Evolutionary conservation across 2,113 vertebrate species (phyloP), one percentile per base, ranked within the genome.

Genomic region (Poecilia latipinna): DNA sequence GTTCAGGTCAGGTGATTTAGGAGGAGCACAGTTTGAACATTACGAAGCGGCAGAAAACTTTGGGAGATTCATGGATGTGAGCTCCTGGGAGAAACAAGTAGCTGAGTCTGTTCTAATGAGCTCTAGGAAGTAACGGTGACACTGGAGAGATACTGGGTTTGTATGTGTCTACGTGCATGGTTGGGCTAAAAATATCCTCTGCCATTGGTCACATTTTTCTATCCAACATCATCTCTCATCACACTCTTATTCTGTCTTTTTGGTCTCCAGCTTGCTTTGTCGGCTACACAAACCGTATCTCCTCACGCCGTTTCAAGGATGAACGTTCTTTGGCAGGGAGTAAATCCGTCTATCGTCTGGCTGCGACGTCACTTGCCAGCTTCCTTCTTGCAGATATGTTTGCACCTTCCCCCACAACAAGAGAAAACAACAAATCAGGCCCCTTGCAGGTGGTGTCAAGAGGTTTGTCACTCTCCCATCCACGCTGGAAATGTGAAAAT

Each of bases 1-100:
- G 81, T 70, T 79, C 67, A 75, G 74, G 69, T 79, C 54, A 73
- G 72, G 62, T 79, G 86, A 89, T 87, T 74, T 82, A 78, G 82
- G 77, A 54, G 71, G 31, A 75, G 61, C 37, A 66, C 1, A 67
- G 85, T 77, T 78, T 78, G 66, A 82, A 82, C 78, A 85, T 79
- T 70, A 70, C 44, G 33, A 72, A 79, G 74, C 33, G 19, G 42
- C 37, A 5, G 11, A 51, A 68, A 72, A 70, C 74, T 88, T 85
- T 81, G 70, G 76, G 74, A 80, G 84, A 83, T 86, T 74, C 42
- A 28, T 44, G 71, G 77, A 77, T 82, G 82, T 82, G 63, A 78
- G 78, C 68, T 80, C 75, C 48, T 24, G 31, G 76, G 61, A 65
- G 29, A 62, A 79, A 70, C 0, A 8, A 74, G 67, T 72, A 39